phyloP scores from a whole-genome alignment of 1,140 invertebrate genomes.

The Drosophila navojoa region DNA sequence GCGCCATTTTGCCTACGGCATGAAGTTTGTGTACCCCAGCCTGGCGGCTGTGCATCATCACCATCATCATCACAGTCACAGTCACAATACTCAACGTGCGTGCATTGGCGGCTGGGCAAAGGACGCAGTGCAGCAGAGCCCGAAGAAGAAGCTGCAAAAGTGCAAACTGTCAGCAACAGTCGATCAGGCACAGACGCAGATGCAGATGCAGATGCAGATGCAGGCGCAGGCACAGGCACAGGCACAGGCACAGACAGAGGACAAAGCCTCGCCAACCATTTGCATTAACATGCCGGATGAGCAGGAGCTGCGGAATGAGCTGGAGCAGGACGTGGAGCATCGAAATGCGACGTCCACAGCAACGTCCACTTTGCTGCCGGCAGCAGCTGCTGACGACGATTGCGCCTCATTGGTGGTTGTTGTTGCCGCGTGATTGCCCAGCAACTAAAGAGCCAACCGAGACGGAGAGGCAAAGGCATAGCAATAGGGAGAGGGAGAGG shows the following conservation, averaged over 20 bases:
- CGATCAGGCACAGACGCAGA: slow-evolving; percentile 40
- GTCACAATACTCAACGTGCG: slow-evolving; percentile 36
- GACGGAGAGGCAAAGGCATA: neutral
- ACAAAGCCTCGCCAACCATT: slow-evolving; percentile 64
- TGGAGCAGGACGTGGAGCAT: slow-evolving; percentile 12
- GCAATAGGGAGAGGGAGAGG: slow-evolving; percentile 1
- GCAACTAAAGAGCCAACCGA: slow-evolving; percentile 25
- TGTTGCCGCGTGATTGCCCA: slow-evolving; percentile 80
- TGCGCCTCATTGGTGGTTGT: slow-evolving; percentile 77
- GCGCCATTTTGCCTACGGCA: slow-evolving; percentile 79
- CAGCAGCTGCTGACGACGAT: slow-evolving; percentile 73
- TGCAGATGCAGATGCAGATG: slow-evolving; percentile 28
- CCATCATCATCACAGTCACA: slow-evolving; percentile 49
- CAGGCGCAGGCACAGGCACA: slow-evolving; percentile 23
- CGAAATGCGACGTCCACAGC: slow-evolving; percentile 25
- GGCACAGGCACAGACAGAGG: slow-evolving; percentile 11
- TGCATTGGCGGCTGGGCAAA: slow-evolving; percentile 74
- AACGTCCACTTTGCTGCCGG: slow-evolving; percentile 66
- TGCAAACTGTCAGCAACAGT: slow-evolving; percentile 77
- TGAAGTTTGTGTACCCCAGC: slow-evolving; percentile 81
- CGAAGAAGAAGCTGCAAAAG: slow-evolving; percentile 72
- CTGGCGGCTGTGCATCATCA: slow-evolving; percentile 82
- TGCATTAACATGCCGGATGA: slow-evolving; percentile 77
- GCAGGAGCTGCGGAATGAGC: slow-evolving; percentile 25
- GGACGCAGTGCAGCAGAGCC: slow-evolving; percentile 61